Evolutionary conservation across 2,113 vertebrate species (phyloP).

Genomic region (Semicossyphus pulcher): DNA sequence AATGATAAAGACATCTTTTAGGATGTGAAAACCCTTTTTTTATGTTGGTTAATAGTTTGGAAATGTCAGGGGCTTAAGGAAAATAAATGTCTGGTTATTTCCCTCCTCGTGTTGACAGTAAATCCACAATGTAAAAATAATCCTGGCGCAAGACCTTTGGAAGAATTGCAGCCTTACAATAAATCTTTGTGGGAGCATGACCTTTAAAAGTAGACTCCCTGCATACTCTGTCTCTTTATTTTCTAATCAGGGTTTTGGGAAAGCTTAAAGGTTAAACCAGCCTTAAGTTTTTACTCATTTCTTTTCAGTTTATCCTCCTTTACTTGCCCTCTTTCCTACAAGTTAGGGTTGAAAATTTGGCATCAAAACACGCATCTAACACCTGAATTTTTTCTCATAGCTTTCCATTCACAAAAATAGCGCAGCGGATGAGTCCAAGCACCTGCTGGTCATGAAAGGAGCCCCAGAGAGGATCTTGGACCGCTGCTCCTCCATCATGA

Average conservation of each 20-base stretch:
- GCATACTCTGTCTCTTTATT: background rate
- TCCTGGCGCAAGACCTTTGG: no score
- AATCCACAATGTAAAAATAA: no score
- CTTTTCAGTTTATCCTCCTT: no score
- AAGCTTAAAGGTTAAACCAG: no score
- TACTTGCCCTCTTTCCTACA: background rate
- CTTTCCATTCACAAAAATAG: conserved; percentile 90
- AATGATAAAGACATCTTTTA: no score
- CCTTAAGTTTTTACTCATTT: no score
- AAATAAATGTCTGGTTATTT: background rate
- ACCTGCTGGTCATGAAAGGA: conserved; percentile 94
- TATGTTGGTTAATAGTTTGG: background rate
- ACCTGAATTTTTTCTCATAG: conserved; percentile 62
- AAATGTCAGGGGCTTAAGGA: background rate
- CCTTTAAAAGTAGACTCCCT: no score
- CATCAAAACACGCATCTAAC: background rate
- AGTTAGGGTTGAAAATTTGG: background rate
- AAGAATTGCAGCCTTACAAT: no score
- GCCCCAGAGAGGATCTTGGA: conserved; percentile 94
- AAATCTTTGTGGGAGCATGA: no score
- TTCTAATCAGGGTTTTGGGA: no score
- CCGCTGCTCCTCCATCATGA: conserved; percentile 91
- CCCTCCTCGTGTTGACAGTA: background rate
- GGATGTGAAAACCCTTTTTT: no score
- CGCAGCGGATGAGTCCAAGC: conserved; percentile 70